Conservation (phyloP, 1,140 invertebrate species). For the Ostrea edulis region DNA sequence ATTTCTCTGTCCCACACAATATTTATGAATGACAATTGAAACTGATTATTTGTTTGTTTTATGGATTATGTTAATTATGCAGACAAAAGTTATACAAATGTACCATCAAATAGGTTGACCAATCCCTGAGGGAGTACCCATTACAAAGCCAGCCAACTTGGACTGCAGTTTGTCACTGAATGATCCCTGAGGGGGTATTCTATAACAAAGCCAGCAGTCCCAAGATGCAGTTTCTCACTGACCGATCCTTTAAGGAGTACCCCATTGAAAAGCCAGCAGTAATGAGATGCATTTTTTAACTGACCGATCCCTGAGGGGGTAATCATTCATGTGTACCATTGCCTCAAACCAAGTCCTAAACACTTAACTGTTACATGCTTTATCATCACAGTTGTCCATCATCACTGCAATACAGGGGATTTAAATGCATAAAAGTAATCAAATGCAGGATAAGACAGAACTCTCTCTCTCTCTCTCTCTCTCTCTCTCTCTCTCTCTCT, state of each 20-base stretch:
- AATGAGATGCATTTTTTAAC: neutral
- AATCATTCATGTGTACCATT: neutral
- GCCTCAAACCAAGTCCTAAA: too few species aligned
- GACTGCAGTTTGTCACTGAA: too few species aligned
- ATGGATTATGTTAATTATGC: neutral
- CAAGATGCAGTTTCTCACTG: neutral
- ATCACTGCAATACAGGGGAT: too few species aligned
- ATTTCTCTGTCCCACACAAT: neutral
- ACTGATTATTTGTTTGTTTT: conserved; percentile 29
- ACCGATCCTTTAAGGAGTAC: neutral
- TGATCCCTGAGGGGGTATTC: neutral
- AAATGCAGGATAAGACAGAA: too few species aligned
- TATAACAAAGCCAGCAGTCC: neutral
- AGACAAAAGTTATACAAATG: neutral
- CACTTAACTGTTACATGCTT: too few species aligned
- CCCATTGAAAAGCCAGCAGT: too few species aligned
- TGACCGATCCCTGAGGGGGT: neutral
- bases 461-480: too few species aligned
- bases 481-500: too few species aligned
- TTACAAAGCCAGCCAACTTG: too few species aligned
- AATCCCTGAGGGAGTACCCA: neutral
- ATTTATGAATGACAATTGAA: conserved; percentile 21
- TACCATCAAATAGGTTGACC: too few species aligned
- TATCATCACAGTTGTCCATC: too few species aligned
- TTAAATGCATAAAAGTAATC: too few species aligned